A percentile compares a stretch with the other conserved stretches of the same genome.
Evolutionary conservation across 2,888 invertebrate genomes (phyloP).

Genomic region (Drosophila acutilabella): DNA sequence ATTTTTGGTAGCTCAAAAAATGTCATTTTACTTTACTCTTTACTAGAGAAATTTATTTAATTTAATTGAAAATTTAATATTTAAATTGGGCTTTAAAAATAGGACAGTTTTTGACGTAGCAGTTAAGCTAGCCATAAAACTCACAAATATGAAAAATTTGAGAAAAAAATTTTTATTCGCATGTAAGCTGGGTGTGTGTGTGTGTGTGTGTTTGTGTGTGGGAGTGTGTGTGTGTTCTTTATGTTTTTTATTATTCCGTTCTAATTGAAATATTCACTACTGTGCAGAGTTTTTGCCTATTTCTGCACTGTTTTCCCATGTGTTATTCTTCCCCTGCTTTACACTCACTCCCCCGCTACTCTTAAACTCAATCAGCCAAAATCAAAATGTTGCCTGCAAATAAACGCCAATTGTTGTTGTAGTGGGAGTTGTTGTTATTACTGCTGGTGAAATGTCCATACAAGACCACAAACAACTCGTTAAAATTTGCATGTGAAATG

Average conservation of each 20-base stretch:
- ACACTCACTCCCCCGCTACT: background rate
- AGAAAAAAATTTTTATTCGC: background rate
- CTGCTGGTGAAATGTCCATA: constrained; percentile 52
- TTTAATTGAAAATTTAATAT: no score
- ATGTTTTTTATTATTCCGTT: constrained; percentile 1
- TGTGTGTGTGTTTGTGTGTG: background rate
- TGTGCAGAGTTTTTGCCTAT: constrained; percentile 4
- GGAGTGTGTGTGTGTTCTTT: constrained; percentile 1
- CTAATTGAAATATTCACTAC: constrained; percentile 45
- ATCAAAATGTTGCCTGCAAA: constrained; percentile 71
- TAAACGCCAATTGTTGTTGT: constrained; percentile 64
- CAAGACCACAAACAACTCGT: constrained; percentile 76
- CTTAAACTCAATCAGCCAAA: constrained; percentile 68
- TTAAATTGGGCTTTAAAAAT: background rate
- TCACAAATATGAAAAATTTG: background rate
- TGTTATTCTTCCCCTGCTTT: constrained; percentile 1
- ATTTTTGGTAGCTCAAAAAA: no score
- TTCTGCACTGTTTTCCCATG: constrained; percentile 15
- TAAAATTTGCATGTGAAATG: constrained; percentile 77
- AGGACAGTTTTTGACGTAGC: no score
- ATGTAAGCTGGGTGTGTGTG: background rate
- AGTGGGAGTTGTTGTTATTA: constrained; percentile 15
- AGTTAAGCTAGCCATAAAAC: background rate
- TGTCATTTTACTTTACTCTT: no score
- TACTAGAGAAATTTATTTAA: no score